These are phyloP conservation scores for Ladona fulva DNA, from an alignment of 1,140 invertebrate genomes.

Conservation along the genomic window DNA sequence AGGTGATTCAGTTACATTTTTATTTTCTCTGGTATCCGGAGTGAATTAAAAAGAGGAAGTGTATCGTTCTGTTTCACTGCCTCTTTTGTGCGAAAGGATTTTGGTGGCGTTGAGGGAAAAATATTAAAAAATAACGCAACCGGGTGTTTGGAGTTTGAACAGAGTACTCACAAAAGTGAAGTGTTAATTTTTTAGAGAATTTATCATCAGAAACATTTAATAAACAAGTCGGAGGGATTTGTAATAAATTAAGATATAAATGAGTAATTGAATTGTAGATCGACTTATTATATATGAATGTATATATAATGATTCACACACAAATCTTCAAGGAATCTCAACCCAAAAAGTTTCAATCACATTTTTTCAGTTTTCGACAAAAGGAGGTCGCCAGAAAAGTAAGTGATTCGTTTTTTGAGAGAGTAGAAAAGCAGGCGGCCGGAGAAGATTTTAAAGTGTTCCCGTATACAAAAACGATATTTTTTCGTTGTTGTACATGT, in stretches of 20 bases:
- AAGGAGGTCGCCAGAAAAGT: not conserved
- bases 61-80: not conserved
- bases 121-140: not conserved
- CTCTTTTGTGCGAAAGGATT: not conserved
- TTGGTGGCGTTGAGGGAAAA: not conserved
- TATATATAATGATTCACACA: not conserved
- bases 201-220: not conserved
- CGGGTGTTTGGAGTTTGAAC: not conserved
- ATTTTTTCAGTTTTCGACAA: not conserved
- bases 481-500: slow-evolving; percentile 6
- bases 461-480: slow-evolving; percentile 9
- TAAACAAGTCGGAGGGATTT: not conserved
- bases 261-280: slow-evolving; percentile 7
- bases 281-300: slow-evolving; percentile 10
- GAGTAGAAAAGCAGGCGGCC: not conserved
- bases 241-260: slow-evolving; percentile 11
- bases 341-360: not conserved
- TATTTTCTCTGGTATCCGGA: not conserved
- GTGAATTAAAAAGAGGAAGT: not conserved
- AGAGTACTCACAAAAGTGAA: not conserved
- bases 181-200: slow-evolving; percentile 10
- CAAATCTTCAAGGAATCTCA: slow-evolving; percentile 6
- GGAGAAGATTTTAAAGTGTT: not conserved
- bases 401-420: not conserved
- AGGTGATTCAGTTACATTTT: too few species aligned